phyloP scores from a whole-genome alignment of 2,113 vertebrate genomes.

The Blennius ocellaris region DNA sequence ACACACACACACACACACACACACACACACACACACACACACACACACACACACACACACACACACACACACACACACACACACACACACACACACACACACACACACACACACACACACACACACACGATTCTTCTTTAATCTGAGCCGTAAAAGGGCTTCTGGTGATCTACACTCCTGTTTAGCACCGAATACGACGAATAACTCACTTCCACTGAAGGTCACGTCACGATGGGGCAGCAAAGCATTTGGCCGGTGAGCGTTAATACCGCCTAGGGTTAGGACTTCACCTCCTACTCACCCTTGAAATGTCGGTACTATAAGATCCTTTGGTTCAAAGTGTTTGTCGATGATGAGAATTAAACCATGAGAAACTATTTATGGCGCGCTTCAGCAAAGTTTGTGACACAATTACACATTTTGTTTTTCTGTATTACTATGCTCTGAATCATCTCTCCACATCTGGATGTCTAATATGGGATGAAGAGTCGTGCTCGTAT shows the following conservation, averaged over 20 bases:
- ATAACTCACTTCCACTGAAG: slow-evolving; percentile 63
- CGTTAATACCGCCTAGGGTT: slow-evolving; percentile 19
- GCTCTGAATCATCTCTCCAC: background rate
- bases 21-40: too few relatives aligned
- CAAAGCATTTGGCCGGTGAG: slow-evolving; percentile 25
- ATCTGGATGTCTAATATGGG: slow-evolving; percentile 19
- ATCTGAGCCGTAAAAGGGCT: slow-evolving; percentile 26
- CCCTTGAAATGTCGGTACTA: slow-evolving; percentile 21
- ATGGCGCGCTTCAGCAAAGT: too few relatives aligned
- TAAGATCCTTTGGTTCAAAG: slow-evolving; percentile 21
- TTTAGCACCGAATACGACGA: slow-evolving; percentile 60
- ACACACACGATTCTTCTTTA: slow-evolving; percentile 28
- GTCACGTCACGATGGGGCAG: slow-evolving; percentile 53
- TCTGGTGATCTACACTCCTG: slow-evolving; percentile 44
- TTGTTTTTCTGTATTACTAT: background rate
- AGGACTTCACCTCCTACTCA: slow-evolving; percentile 45
- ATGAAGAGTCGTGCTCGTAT: slow-evolving; percentile 24
- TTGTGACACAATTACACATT: background rate
- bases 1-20: too few relatives aligned
- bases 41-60: too few relatives aligned
- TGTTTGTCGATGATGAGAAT: slow-evolving; percentile 6
- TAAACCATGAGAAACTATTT: background rate
- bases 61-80: too few relatives aligned
- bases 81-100: too few relatives aligned
- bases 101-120: background rate